These are phyloP conservation scores for Thumatha senex DNA, from an alignment of 2,888 invertebrate genomes.

Conservation along the genomic window DNA sequence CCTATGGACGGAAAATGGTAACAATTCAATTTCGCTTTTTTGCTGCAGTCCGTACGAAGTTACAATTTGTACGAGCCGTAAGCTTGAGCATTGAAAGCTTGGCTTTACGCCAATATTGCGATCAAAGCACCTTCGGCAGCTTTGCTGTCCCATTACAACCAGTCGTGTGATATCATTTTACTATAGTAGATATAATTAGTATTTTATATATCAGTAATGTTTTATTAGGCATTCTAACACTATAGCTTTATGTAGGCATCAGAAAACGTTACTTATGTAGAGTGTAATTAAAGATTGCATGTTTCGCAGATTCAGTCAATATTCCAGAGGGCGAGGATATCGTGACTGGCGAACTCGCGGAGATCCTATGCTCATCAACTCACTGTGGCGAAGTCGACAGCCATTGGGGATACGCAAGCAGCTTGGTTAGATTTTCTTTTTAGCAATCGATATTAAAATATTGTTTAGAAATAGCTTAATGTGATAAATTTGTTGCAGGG, in stretches of 20 bases:
- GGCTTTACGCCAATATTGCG: conserved; percentile 70
- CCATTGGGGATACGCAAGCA: conserved; percentile 87
- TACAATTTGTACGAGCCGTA: conserved; percentile 63
- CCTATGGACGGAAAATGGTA: conserved; percentile 75
- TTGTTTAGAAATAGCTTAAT: neutral
- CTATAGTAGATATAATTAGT: conserved; percentile 58
- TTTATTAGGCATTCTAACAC: conserved; percentile 27
- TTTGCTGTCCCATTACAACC: conserved; percentile 65
- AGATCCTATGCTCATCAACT: conserved; percentile 88
- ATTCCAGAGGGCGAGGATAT: conserved; percentile 85
- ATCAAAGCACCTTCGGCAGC: conserved; percentile 65
- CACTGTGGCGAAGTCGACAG: conserved; percentile 89
- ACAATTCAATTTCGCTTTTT: conserved; percentile 83
- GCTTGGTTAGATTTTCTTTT: conserved; percentile 72
- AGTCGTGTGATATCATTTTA: conserved; percentile 56
- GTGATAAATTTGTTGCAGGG: conserved; percentile 65
- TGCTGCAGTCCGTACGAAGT: conserved; percentile 68
- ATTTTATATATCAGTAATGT: conserved; percentile 32
- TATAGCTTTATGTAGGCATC: conserved; percentile 42
- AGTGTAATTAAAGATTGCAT: conserved; percentile 40
- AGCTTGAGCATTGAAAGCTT: conserved; percentile 72
- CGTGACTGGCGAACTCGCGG: conserved; percentile 88
- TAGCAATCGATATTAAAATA: neutral
- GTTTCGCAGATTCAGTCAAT: conserved; percentile 82
- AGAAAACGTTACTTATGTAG: conserved; percentile 15